Evolutionary conservation across 2,888 invertebrate species (phyloP), one percentile per base, ranked within the genome.

Genomic region (Pecten maximus): DNA sequence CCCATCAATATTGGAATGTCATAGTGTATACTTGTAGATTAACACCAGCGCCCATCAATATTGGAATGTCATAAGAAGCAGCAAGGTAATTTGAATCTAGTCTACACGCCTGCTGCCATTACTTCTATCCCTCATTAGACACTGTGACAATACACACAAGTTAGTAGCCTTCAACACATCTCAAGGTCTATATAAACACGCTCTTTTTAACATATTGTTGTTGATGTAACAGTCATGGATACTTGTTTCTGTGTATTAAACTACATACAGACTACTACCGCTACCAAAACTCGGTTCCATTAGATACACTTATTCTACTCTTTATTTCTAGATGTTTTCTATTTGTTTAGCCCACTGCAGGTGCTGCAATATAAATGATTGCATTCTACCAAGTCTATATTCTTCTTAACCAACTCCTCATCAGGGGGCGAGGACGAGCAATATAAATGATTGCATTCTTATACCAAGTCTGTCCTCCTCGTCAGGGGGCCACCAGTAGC

Each of bases 311-410:
- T 23, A 54, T 54, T 54, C 23, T 23, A 35, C 28, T 74, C 74
- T 74, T 35, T 35, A 74, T 35, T 74, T 35, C 74, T 74, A 28
- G 54, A 54, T 74, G 74, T 74, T 74, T 74, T 74, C 74, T 35
- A 74, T 74, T 74, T 74, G 74, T 74, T 74, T 35, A 74, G 28
- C 74, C 74, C 74, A 74, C 35, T 74, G 74, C 74, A 74, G 35
- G 35, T 74, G 28, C 74, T 74, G 74, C 28, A 74, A 74, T 74
- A 74, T 74, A 74, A 54, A 74, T 74, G 74, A 74, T 74, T 74
- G 74, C 74, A 74, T 74, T 28, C 74, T 74, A 74, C 35, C 74
- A 28, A 15, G 74, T 74, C 28, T 74, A 35, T 74, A 74, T 35
- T 28, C 74, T 28, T 35, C 28, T 35, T 16, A 74, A 35, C 74